A percentile compares a stretch with the other conserved stretches of the same genome.
Evolutionary conservation across 2,113 vertebrate genomes (phyloP).

Genomic region (Vidua macroura): DNA sequence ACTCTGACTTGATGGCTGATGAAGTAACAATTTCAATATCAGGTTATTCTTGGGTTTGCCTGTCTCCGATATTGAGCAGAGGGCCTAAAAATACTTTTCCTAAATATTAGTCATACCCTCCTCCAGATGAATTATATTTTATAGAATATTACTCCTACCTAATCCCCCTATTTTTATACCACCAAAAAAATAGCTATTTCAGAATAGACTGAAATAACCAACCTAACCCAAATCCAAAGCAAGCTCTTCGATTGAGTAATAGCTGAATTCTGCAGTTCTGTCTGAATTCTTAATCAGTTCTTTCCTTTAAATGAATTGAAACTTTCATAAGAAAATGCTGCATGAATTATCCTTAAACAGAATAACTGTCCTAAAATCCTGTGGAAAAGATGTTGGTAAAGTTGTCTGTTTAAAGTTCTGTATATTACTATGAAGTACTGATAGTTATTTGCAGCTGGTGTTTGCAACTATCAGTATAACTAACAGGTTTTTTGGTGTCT

Average conservation of each 20-base stretch:
- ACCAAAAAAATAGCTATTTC: constrained; percentile 7
- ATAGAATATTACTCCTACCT: constrained; percentile 58
- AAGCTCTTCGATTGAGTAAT: not conserved
- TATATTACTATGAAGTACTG: not conserved
- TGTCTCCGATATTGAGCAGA: not conserved
- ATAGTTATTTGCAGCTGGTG: not conserved
- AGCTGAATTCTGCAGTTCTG: not conserved
- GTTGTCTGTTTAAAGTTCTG: not conserved
- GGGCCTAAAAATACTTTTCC: constrained; percentile 40
- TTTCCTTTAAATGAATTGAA: not conserved
- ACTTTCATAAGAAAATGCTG: not conserved
- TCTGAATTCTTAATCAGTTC: not conserved
- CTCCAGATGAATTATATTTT: constrained; percentile 36
- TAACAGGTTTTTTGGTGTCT: not conserved
- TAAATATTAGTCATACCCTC: constrained; percentile 55
- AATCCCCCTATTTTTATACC: constrained; percentile 46
- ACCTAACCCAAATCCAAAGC: constrained; percentile 12
- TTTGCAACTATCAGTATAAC: not conserved
- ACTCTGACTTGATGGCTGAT: not conserved
- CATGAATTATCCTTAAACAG: not conserved
- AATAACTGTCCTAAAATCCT: not conserved
- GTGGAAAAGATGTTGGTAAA: not conserved
- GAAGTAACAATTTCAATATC: not conserved
- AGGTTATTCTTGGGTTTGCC: constrained; percentile 7
- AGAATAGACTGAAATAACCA: constrained; percentile 29